Evolutionary conservation across 35 echinoderm and acorn worm species (phyloP).

Genomic region (Heliocidaris tuberculata): DNA sequence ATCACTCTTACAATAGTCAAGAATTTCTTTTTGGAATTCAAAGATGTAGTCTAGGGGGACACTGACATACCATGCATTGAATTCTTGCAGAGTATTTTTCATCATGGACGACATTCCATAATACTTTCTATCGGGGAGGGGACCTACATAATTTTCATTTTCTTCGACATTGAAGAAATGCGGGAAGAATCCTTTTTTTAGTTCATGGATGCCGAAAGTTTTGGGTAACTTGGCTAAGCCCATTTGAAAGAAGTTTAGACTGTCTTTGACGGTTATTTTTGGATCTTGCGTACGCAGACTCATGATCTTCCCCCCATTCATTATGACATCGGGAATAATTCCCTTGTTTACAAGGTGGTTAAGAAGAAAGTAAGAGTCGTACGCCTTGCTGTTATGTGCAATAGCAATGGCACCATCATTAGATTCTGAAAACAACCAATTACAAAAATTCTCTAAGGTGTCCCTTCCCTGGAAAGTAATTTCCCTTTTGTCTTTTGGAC

Average conservation of each 20-base stretch:
- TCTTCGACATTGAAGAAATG: conserved; percentile 58
- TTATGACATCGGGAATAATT: conserved; percentile 49
- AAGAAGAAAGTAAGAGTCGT: conserved; percentile 58
- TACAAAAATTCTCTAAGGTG: conserved; percentile 27
- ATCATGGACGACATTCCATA: background rate
- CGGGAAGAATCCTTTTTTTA: conserved; percentile 75
- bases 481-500: background rate
- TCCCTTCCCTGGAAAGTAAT: conserved; percentile 45
- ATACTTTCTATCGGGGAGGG: conserved; percentile 42
- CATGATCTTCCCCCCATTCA: conserved; percentile 56
- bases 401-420: conserved; percentile 25
- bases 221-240: conserved; percentile 64
- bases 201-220: conserved; percentile 56
- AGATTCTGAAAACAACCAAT: conserved; percentile 31
- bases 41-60: conserved; percentile 31
- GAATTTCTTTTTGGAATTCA: conserved; percentile 54
- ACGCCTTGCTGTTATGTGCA: conserved; percentile 53
- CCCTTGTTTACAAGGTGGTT: conserved; percentile 22
- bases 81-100: background rate
- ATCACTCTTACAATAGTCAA: conserved; percentile 48
- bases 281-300: no score
- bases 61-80: conserved; percentile 27
- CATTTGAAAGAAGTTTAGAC: no score
- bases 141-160: conserved; percentile 67
- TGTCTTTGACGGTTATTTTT: no score